Base-by-base conservation (phyloP, 2,113 vertebrate species). In the Marcusenius ussheri region DNA sequence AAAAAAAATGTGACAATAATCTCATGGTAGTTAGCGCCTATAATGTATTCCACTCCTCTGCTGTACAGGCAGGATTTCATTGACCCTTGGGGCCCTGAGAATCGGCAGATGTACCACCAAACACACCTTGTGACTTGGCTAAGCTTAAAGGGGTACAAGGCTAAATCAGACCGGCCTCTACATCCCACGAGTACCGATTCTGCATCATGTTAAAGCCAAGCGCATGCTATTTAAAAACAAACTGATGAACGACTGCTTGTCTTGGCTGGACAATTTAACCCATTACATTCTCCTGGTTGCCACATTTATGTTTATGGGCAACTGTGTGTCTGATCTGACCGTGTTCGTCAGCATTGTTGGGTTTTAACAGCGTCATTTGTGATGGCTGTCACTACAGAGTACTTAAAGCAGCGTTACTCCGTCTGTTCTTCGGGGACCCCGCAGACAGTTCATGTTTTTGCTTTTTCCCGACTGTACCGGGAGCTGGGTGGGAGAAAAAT, bases 1-100 rank as follows among this genome's bases (percentile, higher is more conserved):
- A 62, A 88, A 62, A 58, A 45, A 58, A 58, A 11, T 24, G 51
- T 45, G 87, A 88, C 87, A 62, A 39, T 88, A 90, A 80, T 84
- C 31, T 90, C 66, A 50, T 56, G 51, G 35, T 84, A 31, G 27
- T 27, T 31, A 56, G 31, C 42, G 8, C 39, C 50, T 90, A 19
- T 83, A 89, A 84, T 89, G 21, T 39, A 89, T 89, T 89, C 19
- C 11, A 51, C 11, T 89, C 27, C 45, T 50, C n/a, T 19, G 7
- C 80, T 86, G 35, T 80, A 56, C 49, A 51, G 49, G 80, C 49
- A 31, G 39, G 47, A 58, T 27, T 27, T 85, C 35, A 85, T 5
- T 80, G 31, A 58, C 87, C 87, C 87, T 27, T 11, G 24, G 17
- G 56, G 17, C 39, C 31, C 8, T 8, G 87, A 19, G 39, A 35